Evolutionary conservation across 2,888 invertebrate species (phyloP).

Genomic region (Endomychus coccineus): DNA sequence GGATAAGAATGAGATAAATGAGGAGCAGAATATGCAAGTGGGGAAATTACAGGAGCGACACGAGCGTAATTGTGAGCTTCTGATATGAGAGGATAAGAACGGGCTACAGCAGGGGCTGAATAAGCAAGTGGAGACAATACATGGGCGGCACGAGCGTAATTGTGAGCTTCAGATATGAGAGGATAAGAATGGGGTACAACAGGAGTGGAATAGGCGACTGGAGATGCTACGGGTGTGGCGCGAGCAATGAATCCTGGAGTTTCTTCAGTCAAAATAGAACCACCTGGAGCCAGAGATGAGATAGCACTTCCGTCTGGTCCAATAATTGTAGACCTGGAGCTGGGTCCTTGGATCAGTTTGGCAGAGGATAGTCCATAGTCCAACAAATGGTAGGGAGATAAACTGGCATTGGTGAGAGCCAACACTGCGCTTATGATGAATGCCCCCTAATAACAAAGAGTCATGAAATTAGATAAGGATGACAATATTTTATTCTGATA

Average conservation of each 20-base stretch:
- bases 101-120: slow-evolving; percentile 7
- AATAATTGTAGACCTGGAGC: slow-evolving; percentile 25
- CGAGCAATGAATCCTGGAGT: slow-evolving; percentile 23
- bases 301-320: slow-evolving; percentile 30
- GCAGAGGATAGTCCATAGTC: too few relatives aligned
- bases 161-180: slow-evolving; percentile 12
- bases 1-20: too few relatives aligned
- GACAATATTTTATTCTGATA: too few relatives aligned
- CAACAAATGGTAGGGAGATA: slow-evolving; percentile 19
- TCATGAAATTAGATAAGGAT: too few relatives aligned
- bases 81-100: too few relatives aligned
- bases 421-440: too few relatives aligned
- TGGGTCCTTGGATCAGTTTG: slow-evolving; percentile 29
- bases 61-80: too few relatives aligned
- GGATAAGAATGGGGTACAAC: slow-evolving; percentile 17
- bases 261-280: slow-evolving; percentile 25
- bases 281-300: slow-evolving; percentile 29
- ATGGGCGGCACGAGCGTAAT: slow-evolving; percentile 14
- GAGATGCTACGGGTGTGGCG: slow-evolving; percentile 17
- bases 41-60: too few relatives aligned
- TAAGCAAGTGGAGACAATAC: slow-evolving; percentile 2
- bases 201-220: slow-evolving; percentile 17
- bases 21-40: too few relatives aligned
- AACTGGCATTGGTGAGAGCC: slow-evolving; percentile 24
- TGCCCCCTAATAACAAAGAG: too few relatives aligned